Evolutionary conservation across 2,113 vertebrate species (phyloP), one percentile per base, ranked within the genome.

Genomic region (Tetrao urogallus): DNA sequence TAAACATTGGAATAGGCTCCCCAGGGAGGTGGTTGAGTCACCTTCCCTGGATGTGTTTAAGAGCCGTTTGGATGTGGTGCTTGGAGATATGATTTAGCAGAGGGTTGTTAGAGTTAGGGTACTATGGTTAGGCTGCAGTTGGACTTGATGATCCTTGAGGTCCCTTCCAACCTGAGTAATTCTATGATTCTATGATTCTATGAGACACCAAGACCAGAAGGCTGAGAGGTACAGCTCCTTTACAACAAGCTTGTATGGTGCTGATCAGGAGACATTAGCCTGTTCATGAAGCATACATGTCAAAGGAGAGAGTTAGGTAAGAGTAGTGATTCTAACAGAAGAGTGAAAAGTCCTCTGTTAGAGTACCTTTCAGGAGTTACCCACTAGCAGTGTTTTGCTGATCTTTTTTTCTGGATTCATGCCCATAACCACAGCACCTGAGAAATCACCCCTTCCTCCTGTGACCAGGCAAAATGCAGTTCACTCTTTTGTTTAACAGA

Each of bases 341-440:
- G 64, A 71, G 21, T 28, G 24, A 75, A 28, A 92, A 86, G 54
- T 90, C 45, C 73, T 73, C 45, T 84, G 38, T 77, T 78, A 48
- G 34, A 72, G 65, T 47, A 91, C 82, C 66, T 93, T 94, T 92
- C 61, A 91, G 91, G 81, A 92, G 93, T 87, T 94, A 91, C 57
- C 34, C 34, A 8, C 66, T 78, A 77, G 67, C 28, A 72, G 65
- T 47, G 66, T 89, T 92, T 86, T 65, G 70, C 38, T 89, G 86
- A 88, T 90, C 77, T 90, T 74, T 92, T 88, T 61, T 92, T 54
- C 27, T 54, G 83, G 66, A 86, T 75, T 88, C 58, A 48, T 90
- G 77, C 80, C 92, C 57, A 77, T 78, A 88, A 83, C 70, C 57
- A 82, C 80, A 75, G 92, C 61, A 95, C 86, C 90, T 79, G 52